Evolutionary conservation across 2,113 vertebrate species (phyloP), one percentile per base, ranked within the genome.

Genomic region (Megatriorchis doriae): DNA sequence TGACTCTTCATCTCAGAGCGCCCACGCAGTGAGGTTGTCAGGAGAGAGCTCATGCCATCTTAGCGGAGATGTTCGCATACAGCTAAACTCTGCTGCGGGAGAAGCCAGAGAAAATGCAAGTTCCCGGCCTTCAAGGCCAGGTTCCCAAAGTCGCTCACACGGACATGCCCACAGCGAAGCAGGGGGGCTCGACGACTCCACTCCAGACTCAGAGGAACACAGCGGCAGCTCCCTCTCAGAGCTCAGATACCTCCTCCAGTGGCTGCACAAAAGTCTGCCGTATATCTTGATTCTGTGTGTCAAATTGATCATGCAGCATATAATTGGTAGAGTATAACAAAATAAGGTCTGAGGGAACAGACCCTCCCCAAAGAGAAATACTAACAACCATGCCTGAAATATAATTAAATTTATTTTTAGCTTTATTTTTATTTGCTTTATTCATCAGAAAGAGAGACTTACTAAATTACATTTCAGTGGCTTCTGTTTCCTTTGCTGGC

Each of bases 261-360:
- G 99, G 99, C 86, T 99, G 93, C 98, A 99, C 74, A 99, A 98
- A 98, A 99, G 99, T 94, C 98, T 99, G 97, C 99, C 99, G 20
- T 99, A 99, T 85, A 98, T 99, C 36, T 59, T 99, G 47, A 99
- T 99, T 96, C 98, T 99, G 88, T 97, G 98, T 96, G 97, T 98
- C 97, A 99, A 99, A 97, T 96, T 99, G 84, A 89, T 99, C 94
- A 95, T 98, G 97, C 99, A 99, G 90, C 99, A 99, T 83, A 94
- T 98, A 38, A 97, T 98, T 25, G 99, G 99, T 99, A 98, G 89
- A 96, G 88, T 95, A 90, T 78, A 92, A 94, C 62, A 38, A 67
- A 70, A 72, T 5, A 34, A 27, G 70, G 63, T 42, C 27, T 9
- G 52, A 58, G 56, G 55, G 74, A 94, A 55, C 52, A 40, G 34